Evolutionary conservation across 2,888 invertebrate genomes (phyloP).

Genomic region (Cryptus armator): DNA sequence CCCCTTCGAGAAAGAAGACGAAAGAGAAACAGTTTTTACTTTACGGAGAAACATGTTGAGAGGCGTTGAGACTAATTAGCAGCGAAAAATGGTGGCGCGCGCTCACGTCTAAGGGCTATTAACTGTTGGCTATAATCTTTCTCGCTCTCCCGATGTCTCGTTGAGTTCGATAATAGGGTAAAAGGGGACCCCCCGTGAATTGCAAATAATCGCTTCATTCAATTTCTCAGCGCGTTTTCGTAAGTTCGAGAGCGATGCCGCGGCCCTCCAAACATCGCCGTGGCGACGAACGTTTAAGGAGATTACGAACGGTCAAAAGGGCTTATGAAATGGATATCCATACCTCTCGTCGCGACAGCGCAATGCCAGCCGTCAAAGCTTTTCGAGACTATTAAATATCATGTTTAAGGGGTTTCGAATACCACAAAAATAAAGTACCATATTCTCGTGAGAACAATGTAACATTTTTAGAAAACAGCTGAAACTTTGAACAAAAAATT

Average conservation of each 20-base stretch:
- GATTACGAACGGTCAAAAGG: conserved; percentile 65
- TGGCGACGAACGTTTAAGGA: conserved; percentile 63
- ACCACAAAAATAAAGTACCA: not conserved
- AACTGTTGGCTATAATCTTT: conserved; percentile 8
- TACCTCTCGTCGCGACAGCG: conserved; percentile 40
- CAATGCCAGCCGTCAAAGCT: conserved; percentile 39
- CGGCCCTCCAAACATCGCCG: conserved; percentile 10
- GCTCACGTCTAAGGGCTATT: conserved; percentile 1
- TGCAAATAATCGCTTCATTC: conserved; percentile 62
- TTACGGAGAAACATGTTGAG: not conserved
- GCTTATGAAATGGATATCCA: conserved; percentile 72
- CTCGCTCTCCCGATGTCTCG: conserved; percentile 2
- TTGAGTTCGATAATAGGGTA: conserved; percentile 57
- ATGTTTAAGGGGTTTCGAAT: not conserved
- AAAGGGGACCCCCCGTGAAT: conserved; percentile 51
- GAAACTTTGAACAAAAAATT: not conserved
- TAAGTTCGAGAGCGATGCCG: not conserved
- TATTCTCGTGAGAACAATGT: not conserved
- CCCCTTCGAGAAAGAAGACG: not conserved
- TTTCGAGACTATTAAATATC: not conserved
- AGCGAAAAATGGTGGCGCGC: conserved; percentile 49
- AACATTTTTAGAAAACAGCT: not conserved
- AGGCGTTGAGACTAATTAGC: conserved; percentile 40
- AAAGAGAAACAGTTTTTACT: conserved; percentile 25
- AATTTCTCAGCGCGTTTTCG: conserved; percentile 15